phyloP scores from a whole-genome alignment of 2,113 vertebrate genomes.

The Phrynosoma platyrhinos region DNA sequence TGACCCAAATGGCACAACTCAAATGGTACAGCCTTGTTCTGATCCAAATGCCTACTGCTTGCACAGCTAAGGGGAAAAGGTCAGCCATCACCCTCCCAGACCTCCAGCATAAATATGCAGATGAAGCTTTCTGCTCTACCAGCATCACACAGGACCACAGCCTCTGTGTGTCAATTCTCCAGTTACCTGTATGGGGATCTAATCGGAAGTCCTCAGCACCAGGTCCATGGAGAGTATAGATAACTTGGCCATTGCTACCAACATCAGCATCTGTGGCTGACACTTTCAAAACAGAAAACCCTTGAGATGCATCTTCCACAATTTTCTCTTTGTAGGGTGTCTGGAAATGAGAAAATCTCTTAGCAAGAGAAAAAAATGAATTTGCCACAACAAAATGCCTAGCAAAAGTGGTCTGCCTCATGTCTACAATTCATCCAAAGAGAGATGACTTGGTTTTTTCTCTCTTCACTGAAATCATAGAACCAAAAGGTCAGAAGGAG shows the following conservation, averaged over 20 bases:
- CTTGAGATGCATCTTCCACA: conserved; percentile 85
- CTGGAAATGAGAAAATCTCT: conserved; percentile 72
- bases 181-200: conserved; percentile 88
- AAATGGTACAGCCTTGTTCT: too few relatives aligned
- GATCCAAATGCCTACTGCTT: too few relatives aligned
- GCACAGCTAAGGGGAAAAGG: too few relatives aligned
- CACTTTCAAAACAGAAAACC: conserved; percentile 86
- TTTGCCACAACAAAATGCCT: neutral
- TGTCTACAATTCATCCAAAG: neutral
- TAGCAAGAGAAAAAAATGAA: neutral
- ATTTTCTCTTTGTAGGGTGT: conserved; percentile 86
- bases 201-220: conserved; percentile 89
- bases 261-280: conserved; percentile 87
- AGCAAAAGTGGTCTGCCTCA: neutral
- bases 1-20: too few relatives aligned
- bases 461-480: neutral
- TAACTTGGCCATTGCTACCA: conserved; percentile 89
- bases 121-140: too few relatives aligned
- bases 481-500: neutral
- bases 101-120: too few relatives aligned
- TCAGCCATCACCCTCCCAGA: too few relatives aligned
- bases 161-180: neutral
- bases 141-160: too few relatives aligned
- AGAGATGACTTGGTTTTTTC: neutral
- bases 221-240: conserved; percentile 89